phyloP scores from a whole-genome alignment of 2,797 vertebrate genomes.

The Peromyscus aztecus region DNA sequence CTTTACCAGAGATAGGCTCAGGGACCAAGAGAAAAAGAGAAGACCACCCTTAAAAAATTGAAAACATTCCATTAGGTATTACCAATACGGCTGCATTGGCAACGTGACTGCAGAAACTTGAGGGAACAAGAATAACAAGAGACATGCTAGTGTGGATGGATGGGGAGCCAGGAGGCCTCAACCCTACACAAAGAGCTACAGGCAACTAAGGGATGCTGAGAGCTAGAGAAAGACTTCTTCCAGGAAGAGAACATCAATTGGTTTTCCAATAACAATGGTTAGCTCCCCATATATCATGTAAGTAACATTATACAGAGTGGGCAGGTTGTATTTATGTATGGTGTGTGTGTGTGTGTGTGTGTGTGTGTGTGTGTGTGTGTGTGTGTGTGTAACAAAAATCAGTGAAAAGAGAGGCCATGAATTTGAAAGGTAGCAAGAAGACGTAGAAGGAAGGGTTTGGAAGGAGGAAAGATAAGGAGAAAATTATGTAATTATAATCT shows the following conservation, averaged over 20 bases:
- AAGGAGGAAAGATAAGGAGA: background rate
- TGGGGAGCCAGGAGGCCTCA: background rate
- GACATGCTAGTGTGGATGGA: too few species aligned
- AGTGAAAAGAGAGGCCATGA: background rate
- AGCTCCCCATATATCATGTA: background rate
- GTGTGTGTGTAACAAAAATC: background rate
- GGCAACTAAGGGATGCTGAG: too few species aligned
- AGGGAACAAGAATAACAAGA: background rate
- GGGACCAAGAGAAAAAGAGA: constrained; percentile 52
- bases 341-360: background rate
- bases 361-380: background rate
- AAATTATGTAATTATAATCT: background rate
- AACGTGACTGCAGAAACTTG: too few species aligned
- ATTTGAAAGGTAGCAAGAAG: background rate
- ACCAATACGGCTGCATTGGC: background rate
- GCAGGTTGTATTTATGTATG: background rate
- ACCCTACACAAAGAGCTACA: background rate
- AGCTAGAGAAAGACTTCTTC: background rate
- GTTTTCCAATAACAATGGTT: background rate
- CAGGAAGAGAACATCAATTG: background rate
- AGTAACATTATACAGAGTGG: background rate
- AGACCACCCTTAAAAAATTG: constrained; percentile 21
- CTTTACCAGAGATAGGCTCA: constrained; percentile 26
- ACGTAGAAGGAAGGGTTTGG: background rate
- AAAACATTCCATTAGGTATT: background rate